Evolutionary conservation across 2,888 invertebrate species (phyloP), one percentile per base, ranked within the genome.

Genomic region (Psylliodes chrysocephalus): DNA sequence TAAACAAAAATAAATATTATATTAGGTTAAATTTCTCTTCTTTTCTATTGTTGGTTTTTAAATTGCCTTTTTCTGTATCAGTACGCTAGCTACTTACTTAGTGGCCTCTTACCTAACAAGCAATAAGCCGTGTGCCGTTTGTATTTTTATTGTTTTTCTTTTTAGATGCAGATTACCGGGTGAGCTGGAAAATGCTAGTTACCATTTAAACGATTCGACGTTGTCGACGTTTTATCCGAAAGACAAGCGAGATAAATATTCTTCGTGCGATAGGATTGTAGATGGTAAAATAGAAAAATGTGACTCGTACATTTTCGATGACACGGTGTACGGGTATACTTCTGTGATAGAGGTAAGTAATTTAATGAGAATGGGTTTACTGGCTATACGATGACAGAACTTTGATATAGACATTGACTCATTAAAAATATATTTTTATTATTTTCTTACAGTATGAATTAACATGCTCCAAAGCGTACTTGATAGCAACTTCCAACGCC

Each of bases 401-500:
- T n/a, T n/a, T n/a, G n/a, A n/a, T n/a, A n/a, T n/a, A n/a, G n/a
- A n/a, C n/a, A n/a, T n/a, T n/a, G n/a, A n/a, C n/a, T n/a, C n/a
- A n/a, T n/a, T n/a, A n/a, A n/a, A n/a, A n/a, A n/a, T n/a, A n/a
- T n/a, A n/a, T n/a, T 7, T 7, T 8, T 33, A 22, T 14, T n/a
- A 54, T 40, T 52, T 68, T 84, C n/a, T n/a, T n/a, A n/a, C 83
- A 89, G 87, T 91, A 89, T 86, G 78, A 89, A 76, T 82, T 91
- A 81, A 89, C 91, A 25, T 91, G 91, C 77, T 85, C 85, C 44
- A 85, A 84, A 53, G 85, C 86, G 28, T 89, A 88, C 81, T 75
- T 90, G 68, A 82, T 86, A 70, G 89, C 90, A 25, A 86, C 87
- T 61, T 88, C 89, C 19, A 90, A 91, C 77, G 85, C 90, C 0